A percentile compares a stretch with the other conserved stretches of the same genome.
Conservation (phyloP, 2,888 invertebrate genomes). For the Melieria crassipennis region DNA sequence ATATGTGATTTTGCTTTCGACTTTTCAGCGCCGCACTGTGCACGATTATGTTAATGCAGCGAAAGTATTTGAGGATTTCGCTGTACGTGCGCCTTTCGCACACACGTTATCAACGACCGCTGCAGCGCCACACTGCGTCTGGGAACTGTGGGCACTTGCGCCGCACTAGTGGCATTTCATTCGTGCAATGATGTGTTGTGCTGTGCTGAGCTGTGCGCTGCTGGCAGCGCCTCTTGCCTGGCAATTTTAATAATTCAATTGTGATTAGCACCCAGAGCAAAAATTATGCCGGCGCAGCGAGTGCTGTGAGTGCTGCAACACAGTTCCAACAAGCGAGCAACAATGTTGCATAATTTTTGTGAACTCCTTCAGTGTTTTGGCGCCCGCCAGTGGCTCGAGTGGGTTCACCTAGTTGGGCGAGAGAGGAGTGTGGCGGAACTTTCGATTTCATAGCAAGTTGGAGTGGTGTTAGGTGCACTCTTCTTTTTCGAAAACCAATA, state of each 20-base stretch:
- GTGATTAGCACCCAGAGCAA: slow-evolving; percentile 25
- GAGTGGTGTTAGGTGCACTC: too few species aligned
- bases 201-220: too few species aligned
- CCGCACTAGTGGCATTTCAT: background rate
- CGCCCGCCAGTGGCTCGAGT: too few species aligned
- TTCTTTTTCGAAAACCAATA: too few species aligned
- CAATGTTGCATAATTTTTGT: slow-evolving; percentile 1
- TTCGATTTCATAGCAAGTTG: too few species aligned
- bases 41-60: slow-evolving; percentile 5
- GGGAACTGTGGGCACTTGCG: background rate
- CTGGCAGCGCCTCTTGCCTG: background rate
- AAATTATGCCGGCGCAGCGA: background rate
- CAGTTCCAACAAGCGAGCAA: background rate
- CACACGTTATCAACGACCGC: background rate
- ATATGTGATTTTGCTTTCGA: too few species aligned
- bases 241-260: slow-evolving; percentile 25
- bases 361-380: background rate
- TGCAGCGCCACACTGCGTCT: background rate
- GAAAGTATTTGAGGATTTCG: background rate
- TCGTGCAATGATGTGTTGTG: too few species aligned
- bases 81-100: background rate
- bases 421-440: too few species aligned
- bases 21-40: background rate
- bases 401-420: too few species aligned
- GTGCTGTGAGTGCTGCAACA: background rate